These are phyloP conservation scores for Cataglyphis altisquamis DNA, from an alignment of 2,888 invertebrate species.

Conservation along the genomic window DNA sequence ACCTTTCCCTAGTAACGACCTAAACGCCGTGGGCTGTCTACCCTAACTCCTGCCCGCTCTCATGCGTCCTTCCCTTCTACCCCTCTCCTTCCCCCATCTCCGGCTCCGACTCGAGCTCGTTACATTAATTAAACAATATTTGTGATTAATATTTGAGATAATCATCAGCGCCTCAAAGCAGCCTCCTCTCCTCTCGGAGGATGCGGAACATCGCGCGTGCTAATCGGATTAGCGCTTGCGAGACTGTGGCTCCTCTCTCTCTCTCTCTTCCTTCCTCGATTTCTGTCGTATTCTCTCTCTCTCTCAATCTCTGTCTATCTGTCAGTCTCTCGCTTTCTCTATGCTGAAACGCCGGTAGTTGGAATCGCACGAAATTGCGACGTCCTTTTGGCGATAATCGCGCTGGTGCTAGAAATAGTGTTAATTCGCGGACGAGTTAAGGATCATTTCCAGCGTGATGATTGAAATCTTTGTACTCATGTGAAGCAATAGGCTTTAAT, in stretches of 20 bases:
- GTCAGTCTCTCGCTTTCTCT: conserved; percentile 44
- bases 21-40: conserved; percentile 48
- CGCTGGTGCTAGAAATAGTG: conserved; percentile 47
- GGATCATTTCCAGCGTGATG: conserved; percentile 47
- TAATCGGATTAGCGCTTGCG: conserved; percentile 80
- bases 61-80: conserved; percentile 21
- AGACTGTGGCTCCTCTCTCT: conserved; percentile 53
- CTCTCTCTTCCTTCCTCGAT: conserved; percentile 50
- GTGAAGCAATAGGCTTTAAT: conserved; percentile 4
- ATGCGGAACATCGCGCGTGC: conserved; percentile 78
- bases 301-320: background rate
- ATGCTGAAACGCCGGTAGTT: conserved; percentile 45
- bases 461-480: conserved; percentile 34
- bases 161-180: conserved; percentile 83
- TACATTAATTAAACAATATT: conserved; percentile 85
- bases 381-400: conserved; percentile 54
- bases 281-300: conserved; percentile 3
- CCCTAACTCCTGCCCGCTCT: conserved; percentile 36
- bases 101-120: conserved; percentile 73
- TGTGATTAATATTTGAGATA: conserved; percentile 84
- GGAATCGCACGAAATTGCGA: conserved; percentile 53
- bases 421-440: conserved; percentile 55
- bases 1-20: conserved; percentile 54
- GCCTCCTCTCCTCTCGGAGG: conserved; percentile 66
- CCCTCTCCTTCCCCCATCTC: conserved; percentile 52